Base-by-base conservation (phyloP, 2,888 invertebrate genomes). In the Acronicta psi region DNA sequence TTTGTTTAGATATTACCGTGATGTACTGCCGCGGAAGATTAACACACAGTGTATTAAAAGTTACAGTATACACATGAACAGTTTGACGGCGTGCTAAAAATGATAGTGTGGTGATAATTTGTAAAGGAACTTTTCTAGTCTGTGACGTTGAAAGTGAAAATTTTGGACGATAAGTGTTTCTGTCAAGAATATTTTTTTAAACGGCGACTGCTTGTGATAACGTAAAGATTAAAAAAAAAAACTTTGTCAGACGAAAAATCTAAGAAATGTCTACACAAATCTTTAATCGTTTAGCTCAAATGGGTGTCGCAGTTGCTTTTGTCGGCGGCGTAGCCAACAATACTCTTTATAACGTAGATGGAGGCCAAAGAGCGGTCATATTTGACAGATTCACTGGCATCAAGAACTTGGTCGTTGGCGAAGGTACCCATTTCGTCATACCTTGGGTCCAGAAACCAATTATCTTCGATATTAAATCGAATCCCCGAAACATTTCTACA, bases 381-480 rank as follows among this genome's bases (percentile, higher is more conserved):
- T 99, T 99, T 87, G 99, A 99, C 90, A 95, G 99, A 79, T 99
- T 99, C 87, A 93, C 96, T 40, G 99, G 99, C 76, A 96, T 99
- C 17, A 98, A 98, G 83, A 96, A 96, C 58, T 89, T 92, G 29
- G 98, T 99, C 0, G 95, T 97, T 16, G 99, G 99, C 10, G 99
- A 99, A 94, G 99, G 99, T 18, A 99, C 99, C 51, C 99, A 99
- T 90, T 99, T 99, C 86, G 96, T 97, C 77, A 97, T 99, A 86
- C 99, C 99, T 3, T 99, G 98, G 98, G 96, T 99, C 10, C 99
- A 99, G 88, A 96, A 96, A 71, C 99, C 99, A 0, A 96, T 99
- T 73, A 96, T 98, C 72, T 99, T 98, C 87, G 99, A 99, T 84
- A 97, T 99, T 55, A 95, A 99, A 47, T 97, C 98, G 0, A 96